Evolutionary conservation across 2,113 vertebrate species (phyloP).

Genomic region (Dipodomys ordii): DNA sequence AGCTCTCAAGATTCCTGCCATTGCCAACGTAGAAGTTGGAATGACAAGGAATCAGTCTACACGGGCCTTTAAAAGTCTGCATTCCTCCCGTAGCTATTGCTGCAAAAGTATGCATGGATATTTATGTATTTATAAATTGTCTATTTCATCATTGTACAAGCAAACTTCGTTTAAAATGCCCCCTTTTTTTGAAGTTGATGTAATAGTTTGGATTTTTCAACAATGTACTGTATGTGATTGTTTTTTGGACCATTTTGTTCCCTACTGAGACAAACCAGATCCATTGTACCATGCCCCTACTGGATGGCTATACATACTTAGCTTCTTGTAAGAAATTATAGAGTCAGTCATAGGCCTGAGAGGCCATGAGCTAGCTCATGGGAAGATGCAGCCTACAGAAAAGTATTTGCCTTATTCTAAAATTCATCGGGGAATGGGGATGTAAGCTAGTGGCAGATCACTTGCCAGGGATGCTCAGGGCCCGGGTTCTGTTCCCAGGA

Average conservation of each 20-base stretch:
- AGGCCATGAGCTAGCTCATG: not conserved
- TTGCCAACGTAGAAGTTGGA: slow-evolving; percentile 20
- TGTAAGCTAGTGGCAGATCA: not conserved
- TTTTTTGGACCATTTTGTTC: not conserved
- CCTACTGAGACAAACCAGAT: slow-evolving; percentile 14
- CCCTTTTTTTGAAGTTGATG: slow-evolving; percentile 46
- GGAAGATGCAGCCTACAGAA: not conserved
- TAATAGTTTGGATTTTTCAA: slow-evolving; percentile 58
- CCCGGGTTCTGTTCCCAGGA: not conserved
- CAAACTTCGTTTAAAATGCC: slow-evolving; percentile 58
- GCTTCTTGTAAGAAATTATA: not conserved
- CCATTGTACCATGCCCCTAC: slow-evolving; percentile 20
- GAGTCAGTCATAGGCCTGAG: slow-evolving; percentile 3
- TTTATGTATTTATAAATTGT: slow-evolving; percentile 68
- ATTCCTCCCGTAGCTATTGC: slow-evolving; percentile 28
- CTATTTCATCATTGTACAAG: slow-evolving; percentile 14
- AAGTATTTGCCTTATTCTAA: not conserved
- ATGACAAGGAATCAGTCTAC: slow-evolving; percentile 17
- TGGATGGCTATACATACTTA: not conserved
- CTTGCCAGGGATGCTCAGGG: not conserved
- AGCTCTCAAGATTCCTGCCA: not conserved
- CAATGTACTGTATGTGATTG: slow-evolving; percentile 29
- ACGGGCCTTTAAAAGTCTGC: slow-evolving; percentile 24
- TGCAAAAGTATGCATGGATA: slow-evolving; percentile 55
- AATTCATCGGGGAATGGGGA: not conserved